Conservation (phyloP, 2,113 vertebrate species). For the Aegithalos caudatus region DNA sequence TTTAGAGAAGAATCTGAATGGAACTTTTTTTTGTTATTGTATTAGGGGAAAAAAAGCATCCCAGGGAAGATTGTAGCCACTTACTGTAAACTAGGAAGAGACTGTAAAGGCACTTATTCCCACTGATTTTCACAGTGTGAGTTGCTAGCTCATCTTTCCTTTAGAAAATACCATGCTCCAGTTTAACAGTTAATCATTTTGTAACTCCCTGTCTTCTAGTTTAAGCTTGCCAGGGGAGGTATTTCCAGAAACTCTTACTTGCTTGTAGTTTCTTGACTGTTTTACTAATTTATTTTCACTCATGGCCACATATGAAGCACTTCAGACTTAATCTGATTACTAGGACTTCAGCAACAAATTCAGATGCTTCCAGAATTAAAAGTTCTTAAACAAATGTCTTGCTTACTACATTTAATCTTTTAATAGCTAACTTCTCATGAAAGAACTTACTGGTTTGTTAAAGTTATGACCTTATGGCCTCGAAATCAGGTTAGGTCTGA, state of each 20-base stretch:
- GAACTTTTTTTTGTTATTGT: neutral
- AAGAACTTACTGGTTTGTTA: neutral
- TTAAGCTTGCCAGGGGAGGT: neutral
- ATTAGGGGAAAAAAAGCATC: slow-evolving; percentile 13
- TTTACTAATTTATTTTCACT: neutral
- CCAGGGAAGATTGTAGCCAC: slow-evolving; percentile 51
- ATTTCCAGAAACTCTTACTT: neutral
- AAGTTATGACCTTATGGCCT: neutral
- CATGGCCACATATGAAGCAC: neutral
- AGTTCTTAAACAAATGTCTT: neutral
- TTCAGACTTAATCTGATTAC: neutral
- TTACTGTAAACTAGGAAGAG: slow-evolving; percentile 53
- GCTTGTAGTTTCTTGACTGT: neutral
- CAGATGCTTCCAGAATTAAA: neutral
- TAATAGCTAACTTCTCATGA: neutral
- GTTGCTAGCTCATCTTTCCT: neutral
- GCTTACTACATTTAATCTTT: neutral
- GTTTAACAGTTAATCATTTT: neutral
- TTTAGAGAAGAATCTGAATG: slow-evolving; percentile 68
- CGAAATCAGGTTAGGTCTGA: neutral
- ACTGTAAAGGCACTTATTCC: neutral
- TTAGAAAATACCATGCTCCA: neutral
- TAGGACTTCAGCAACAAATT: neutral
- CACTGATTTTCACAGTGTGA: neutral
- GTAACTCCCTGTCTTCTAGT: neutral